Conservation (phyloP, 1,140 invertebrate species). For the Drosophila suzukii region DNA sequence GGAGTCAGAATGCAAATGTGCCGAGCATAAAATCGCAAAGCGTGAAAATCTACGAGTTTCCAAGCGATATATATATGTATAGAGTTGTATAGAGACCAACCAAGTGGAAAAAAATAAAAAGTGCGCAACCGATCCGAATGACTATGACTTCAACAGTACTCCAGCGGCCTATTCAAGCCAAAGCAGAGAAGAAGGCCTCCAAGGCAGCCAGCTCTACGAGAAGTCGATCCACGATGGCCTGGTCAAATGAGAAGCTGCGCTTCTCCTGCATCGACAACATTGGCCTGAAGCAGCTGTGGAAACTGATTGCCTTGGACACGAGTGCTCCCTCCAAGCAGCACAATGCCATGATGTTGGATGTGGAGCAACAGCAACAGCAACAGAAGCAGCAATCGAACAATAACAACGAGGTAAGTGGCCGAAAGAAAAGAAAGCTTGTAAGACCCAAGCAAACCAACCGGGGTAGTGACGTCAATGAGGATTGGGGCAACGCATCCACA, state of each 20-base stretch:
- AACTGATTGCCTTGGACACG: conserved; percentile 81
- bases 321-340: conserved; percentile 45
- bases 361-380: conserved; percentile 55
- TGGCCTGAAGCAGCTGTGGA: conserved; percentile 80
- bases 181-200: conserved; percentile 35
- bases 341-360: conserved; percentile 32
- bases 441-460: conserved; percentile 26
- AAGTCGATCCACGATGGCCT: conserved; percentile 71
- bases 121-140: conserved; percentile 48
- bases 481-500: conserved; percentile 56
- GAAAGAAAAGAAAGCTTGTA: conserved; percentile 61
- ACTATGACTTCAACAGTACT: conserved; percentile 83
- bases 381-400: conserved; percentile 55
- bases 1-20: conserved; percentile 67
- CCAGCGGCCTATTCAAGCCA: conserved; percentile 67
- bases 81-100: conserved; percentile 25
- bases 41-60: conserved; percentile 17
- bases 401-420: conserved; percentile 70
- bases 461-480: conserved; percentile 67
- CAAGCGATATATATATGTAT: conserved; percentile 11
- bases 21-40: conserved; percentile 40
- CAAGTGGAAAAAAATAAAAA: conserved; percentile 8
- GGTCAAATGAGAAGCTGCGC: conserved; percentile 82
- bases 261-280: conserved; percentile 83
- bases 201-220: conserved; percentile 23